Conservation (phyloP, 2,113 vertebrate species). For the Pseudonaja textilis region DNA sequence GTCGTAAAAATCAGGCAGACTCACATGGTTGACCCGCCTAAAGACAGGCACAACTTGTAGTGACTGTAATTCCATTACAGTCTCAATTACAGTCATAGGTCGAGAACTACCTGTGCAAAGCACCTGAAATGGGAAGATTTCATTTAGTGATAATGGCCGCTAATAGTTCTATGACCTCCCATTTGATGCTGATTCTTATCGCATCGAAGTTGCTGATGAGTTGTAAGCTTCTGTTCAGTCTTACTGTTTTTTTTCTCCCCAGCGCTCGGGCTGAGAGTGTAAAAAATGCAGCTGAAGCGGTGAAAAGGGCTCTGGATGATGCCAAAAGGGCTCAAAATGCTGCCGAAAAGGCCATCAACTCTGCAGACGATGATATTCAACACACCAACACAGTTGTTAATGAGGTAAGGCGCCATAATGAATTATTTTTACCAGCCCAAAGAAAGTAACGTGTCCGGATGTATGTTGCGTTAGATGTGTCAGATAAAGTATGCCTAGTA, state of each 20-base stretch:
- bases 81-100: background rate
- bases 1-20: background rate
- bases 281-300: slow-evolving; percentile 78
- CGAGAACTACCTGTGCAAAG: background rate
- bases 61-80: background rate
- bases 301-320: slow-evolving; percentile 81
- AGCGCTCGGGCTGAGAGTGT: slow-evolving; percentile 85
- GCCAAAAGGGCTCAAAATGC: slow-evolving; percentile 79
- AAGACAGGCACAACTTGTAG: background rate
- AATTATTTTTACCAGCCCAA: background rate
- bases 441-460: background rate
- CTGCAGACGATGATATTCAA: slow-evolving; percentile 78
- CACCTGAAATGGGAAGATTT: background rate
- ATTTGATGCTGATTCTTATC: background rate
- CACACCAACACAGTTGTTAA: slow-evolving; percentile 78
- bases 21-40: background rate
- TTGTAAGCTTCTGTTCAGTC: background rate
- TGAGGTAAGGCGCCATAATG: slow-evolving; percentile 45
- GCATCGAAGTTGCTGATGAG: background rate
- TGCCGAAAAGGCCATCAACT: slow-evolving; percentile 82
- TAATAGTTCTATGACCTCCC: background rate
- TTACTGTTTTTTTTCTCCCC: fast-evolving
- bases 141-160: background rate
- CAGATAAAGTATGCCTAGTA: background rate
- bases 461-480: background rate